A percentile compares a stretch with the other conserved stretches of the same genome.
These are phyloP conservation scores for Camptogramma bilineatum DNA, from an alignment of 2,888 invertebrate species.

Conservation along the genomic window DNA sequence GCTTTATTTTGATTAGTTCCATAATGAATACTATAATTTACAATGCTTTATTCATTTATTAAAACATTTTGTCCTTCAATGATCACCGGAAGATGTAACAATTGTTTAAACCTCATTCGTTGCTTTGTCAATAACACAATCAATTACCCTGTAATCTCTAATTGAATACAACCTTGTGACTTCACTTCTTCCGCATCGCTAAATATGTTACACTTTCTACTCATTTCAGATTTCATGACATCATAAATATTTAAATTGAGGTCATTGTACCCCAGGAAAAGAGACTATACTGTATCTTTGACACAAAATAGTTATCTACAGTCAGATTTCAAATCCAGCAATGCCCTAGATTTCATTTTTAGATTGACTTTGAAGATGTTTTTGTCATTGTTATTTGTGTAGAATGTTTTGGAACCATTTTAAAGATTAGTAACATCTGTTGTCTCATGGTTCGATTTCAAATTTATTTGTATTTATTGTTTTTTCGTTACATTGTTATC, in stretches of 20 bases:
- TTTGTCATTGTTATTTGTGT: not conserved
- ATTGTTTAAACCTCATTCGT: not conserved
- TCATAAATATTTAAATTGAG: conserved; percentile 11
- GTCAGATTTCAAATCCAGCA: not conserved
- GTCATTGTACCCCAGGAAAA: conserved; percentile 2
- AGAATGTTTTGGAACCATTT: not conserved
- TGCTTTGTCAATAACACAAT: conserved; percentile 4
- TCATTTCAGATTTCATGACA: conserved; percentile 10
- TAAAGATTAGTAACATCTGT: not conserved
- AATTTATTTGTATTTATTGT: not conserved
- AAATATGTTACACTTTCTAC: conserved; percentile 6
- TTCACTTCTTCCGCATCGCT: not conserved
- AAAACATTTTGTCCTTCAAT: not conserved
- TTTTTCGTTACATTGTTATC: not conserved
- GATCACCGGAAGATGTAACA: not conserved
- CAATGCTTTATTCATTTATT: not conserved
- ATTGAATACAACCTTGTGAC: not conserved
- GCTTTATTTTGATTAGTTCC: not conserved
- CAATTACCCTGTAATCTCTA: not conserved
- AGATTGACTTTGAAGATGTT: not conserved
- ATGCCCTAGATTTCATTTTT: not conserved
- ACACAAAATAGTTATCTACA: conserved; percentile 10
- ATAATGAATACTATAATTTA: no score
- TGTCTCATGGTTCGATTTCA: not conserved
- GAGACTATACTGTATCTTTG: conserved; percentile 1